Evolutionary conservation across 2,888 invertebrate species (phyloP), one percentile per base, ranked within the genome.

Genomic region (Eueremaeus valkanovi): DNA sequence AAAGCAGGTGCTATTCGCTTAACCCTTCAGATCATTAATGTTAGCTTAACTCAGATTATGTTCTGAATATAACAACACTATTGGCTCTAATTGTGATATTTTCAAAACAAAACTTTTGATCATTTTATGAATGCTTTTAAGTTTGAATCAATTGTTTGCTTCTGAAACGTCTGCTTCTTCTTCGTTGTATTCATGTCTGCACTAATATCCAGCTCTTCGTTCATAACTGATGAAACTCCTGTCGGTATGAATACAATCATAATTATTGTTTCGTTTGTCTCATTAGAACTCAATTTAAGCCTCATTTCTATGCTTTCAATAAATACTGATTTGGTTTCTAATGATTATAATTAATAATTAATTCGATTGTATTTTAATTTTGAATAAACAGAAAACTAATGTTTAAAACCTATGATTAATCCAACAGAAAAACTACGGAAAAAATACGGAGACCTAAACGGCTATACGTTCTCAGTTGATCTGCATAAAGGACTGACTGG

Each of bases 351-450:
- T n/a, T n/a, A n/a, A n/a, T n/a, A n/a, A n/a, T n/a, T n/a, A n/a
- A n/a, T n/a, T n/a, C n/a, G n/a, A n/a, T n/a, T n/a, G n/a, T n/a
- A n/a, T n/a, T n/a, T n/a, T n/a, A n/a, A n/a, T n/a, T n/a, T n/a
- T n/a, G n/a, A n/a, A n/a, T n/a, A n/a, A n/a, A n/a, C n/a, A n/a
- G n/a, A n/a, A n/a, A n/a, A n/a, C n/a, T n/a, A n/a, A n/a, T n/a
- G n/a, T n/a, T n/a, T n/a, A n/a, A n/a, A n/a, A n/a, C n/a, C n/a
- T n/a, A n/a, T n/a, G n/a, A n/a, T n/a, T n/a, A n/a, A n/a, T n/a
- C n/a, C n/a, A n/a, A n/a, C n/a, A 95, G 96, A 92, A 82, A 95
- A 95, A 87, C 90, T 97, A 80, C 90, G 92, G 82, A 93, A 93
- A 86, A 93, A 93, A 84, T 98, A 98, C 86, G 90, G 90, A 9